These are phyloP conservation scores for Perdita meconis DNA, from an alignment of 2,888 invertebrate genomes.

Conservation along the genomic window DNA sequence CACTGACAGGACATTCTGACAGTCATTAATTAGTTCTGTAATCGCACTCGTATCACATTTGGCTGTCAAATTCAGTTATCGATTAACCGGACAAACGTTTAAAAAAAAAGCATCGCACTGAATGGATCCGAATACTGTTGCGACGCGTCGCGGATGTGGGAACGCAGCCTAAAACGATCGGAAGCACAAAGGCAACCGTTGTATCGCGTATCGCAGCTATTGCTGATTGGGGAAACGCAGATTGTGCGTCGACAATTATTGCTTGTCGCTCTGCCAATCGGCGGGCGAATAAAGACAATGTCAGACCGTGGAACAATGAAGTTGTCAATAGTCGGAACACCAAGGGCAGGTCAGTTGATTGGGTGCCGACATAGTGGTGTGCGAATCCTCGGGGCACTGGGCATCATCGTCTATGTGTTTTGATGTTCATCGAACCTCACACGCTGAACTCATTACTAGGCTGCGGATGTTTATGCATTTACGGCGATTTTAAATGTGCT, in stretches of 20 bases:
- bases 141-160: no score
- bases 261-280: slow-evolving; percentile 53
- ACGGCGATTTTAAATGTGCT: no score
- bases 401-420: slow-evolving; percentile 5
- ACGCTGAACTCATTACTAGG: no score
- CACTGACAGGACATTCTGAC: no score
- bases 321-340: slow-evolving; percentile 41
- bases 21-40: no score
- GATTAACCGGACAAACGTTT: no score
- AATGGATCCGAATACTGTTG: no score
- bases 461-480: no score
- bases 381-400: slow-evolving; percentile 35
- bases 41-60: no score
- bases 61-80: no score
- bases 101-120: no score
- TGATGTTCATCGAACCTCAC: no score
- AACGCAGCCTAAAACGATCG: background rate
- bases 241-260: slow-evolving; percentile 53
- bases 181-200: slow-evolving; percentile 4
- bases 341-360: slow-evolving; percentile 41
- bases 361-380: slow-evolving; percentile 41
- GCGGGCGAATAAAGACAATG: slow-evolving; percentile 39
- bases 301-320: slow-evolving; percentile 46
- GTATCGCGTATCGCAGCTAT: slow-evolving; percentile 19
- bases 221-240: slow-evolving; percentile 19